phyloP scores from a whole-genome alignment of 1,140 invertebrate species.

The Drosophila ananassae region DNA sequence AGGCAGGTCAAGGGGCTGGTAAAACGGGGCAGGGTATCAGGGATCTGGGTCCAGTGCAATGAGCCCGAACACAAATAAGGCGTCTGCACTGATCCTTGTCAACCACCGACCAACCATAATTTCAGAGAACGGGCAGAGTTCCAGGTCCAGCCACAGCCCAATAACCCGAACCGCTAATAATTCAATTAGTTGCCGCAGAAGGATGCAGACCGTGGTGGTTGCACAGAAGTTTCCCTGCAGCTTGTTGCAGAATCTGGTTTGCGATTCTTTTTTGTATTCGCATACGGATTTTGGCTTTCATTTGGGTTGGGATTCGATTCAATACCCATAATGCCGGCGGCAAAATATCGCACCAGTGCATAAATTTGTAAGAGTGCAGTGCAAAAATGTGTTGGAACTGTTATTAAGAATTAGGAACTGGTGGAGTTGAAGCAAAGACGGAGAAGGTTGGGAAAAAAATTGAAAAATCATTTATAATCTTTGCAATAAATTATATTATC shows the following conservation, averaged over 20 bases:
- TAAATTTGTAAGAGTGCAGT: constrained; percentile 51
- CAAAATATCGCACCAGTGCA: constrained; percentile 66
- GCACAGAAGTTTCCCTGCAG: constrained; percentile 41
- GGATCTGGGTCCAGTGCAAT: constrained; percentile 52
- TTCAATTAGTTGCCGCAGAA: constrained; percentile 77
- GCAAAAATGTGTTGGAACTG: constrained; percentile 38
- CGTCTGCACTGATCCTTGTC: constrained; percentile 80
- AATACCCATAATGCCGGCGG: constrained; percentile 71
- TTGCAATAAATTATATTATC: too few relatives aligned
- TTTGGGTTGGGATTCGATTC: constrained; percentile 37
- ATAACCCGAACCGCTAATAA: constrained; percentile 61
- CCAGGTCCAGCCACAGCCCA: constrained; percentile 18
- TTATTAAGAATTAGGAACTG: constrained; percentile 6
- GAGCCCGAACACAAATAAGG: constrained; percentile 79
- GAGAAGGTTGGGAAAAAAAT: too few relatives aligned
- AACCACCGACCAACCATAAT: constrained; percentile 78
- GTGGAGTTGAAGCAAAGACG: not conserved
- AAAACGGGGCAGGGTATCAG: constrained; percentile 7
- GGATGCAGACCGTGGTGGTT: constrained; percentile 63
- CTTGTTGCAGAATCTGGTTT: constrained; percentile 18
- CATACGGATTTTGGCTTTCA: not conserved
- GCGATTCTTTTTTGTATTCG: constrained; percentile 19
- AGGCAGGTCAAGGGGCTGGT: constrained; percentile 30
- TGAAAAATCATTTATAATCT: too few relatives aligned
- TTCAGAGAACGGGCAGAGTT: constrained; percentile 43